A percentile compares a stretch with the other conserved stretches of the same genome.
These are phyloP conservation scores for Omphaloscelis lunosa DNA, from an alignment of 2,888 invertebrate genomes.

Conservation along the genomic window DNA sequence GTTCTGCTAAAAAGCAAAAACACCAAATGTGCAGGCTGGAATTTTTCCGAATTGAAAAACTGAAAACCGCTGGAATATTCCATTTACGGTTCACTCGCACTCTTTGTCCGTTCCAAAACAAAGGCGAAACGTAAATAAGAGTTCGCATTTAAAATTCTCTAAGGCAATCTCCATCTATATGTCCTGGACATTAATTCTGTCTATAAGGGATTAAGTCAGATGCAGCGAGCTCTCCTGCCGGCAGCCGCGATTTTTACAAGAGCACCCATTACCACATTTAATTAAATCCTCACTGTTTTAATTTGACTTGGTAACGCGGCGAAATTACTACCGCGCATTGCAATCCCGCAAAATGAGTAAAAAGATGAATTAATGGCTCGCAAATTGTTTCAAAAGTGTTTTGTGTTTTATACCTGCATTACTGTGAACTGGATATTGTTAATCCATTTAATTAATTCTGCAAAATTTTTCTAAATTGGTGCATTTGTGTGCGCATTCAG, in stretches of 20 bases:
- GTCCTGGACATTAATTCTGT: conserved; percentile 73
- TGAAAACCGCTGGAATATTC: conserved; percentile 40
- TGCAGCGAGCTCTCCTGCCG: conserved; percentile 75
- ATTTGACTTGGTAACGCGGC: conserved; percentile 84
- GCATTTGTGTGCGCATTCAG: not conserved
- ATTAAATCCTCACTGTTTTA: conserved; percentile 89
- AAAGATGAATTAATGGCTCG: conserved; percentile 70
- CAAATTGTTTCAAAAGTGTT: conserved; percentile 64
- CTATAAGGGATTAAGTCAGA: conserved; percentile 79
- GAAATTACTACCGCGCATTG: conserved; percentile 80
- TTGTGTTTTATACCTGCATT: conserved; percentile 35
- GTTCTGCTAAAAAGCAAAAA: not conserved
- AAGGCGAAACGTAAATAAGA: conserved; percentile 61
- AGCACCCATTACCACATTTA: conserved; percentile 87
- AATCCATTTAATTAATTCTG: conserved; percentile 25
- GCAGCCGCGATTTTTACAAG: conserved; percentile 83
- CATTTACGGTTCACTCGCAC: conserved; percentile 46
- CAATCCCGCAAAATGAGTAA: conserved; percentile 69
- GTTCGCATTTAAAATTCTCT: conserved; percentile 66
- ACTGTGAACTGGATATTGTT: conserved; percentile 22
- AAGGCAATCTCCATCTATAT: conserved; percentile 69
- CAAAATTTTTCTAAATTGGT: not conserved
- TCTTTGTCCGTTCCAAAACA: conserved; percentile 47
- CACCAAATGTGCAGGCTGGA: conserved; percentile 6
- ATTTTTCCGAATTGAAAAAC: conserved; percentile 37